Evolutionary conservation across 2,113 vertebrate species (phyloP).

Genomic region (Suncus etruscus): DNA sequence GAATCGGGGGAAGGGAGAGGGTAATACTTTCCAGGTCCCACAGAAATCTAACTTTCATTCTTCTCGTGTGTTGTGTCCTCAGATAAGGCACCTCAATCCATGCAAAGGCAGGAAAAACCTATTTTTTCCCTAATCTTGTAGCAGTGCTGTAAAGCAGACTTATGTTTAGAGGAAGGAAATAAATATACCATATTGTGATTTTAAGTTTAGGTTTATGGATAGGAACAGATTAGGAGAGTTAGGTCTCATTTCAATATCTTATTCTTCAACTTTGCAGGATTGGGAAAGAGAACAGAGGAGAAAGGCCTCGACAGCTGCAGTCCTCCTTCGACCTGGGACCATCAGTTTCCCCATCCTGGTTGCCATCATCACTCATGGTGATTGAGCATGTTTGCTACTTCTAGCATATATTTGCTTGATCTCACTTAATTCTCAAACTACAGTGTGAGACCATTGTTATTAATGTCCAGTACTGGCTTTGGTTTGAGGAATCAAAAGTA

Average conservation of each 20-base stretch:
- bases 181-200: not conserved
- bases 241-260: conserved; percentile 43
- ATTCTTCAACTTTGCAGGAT: conserved; percentile 20
- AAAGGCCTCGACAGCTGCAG: not conserved
- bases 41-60: conserved; percentile 29
- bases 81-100: not conserved
- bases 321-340: not conserved
- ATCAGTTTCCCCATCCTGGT: not conserved
- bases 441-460: not conserved
- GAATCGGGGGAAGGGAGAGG: not conserved
- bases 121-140: conserved; percentile 5
- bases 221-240: conserved; percentile 40
- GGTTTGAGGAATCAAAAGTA: not conserved
- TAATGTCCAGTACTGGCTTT: not conserved
- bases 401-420: not conserved
- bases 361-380: not conserved
- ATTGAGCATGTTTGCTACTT: not conserved
- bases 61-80: conserved; percentile 11
- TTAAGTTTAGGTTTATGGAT: conserved; percentile 32
- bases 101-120: conserved; percentile 40
- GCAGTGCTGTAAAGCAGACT: conserved; percentile 5
- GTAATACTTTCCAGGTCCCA: conserved; percentile 25
- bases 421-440: conserved; percentile 46
- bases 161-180: conserved; percentile 1
- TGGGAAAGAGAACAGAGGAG: not conserved